Percentiles rank a stretch among this genome's conserved stretches.
These are phyloP conservation scores for Fabriciana adippe DNA, from an alignment of 2,888 invertebrate genomes.

Conservation along the genomic window DNA sequence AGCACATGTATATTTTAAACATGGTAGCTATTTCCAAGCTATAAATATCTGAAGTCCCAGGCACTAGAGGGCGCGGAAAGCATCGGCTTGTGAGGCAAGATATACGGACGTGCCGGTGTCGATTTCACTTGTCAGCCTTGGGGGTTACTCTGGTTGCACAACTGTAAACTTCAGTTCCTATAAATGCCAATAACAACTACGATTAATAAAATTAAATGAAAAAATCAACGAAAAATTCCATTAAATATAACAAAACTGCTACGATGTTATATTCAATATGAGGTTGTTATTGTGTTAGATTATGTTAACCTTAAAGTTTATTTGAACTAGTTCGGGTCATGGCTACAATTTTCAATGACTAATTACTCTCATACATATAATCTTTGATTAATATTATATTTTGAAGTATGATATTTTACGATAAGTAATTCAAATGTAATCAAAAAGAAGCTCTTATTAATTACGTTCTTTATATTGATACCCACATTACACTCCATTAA, in stretches of 20 bases:
- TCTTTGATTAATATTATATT: background rate
- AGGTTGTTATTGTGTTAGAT: background rate
- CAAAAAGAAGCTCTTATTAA: background rate
- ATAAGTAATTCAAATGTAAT: background rate
- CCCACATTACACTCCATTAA: background rate
- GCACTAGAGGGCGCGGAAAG: conserved; percentile 48
- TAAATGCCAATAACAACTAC: conserved; percentile 21
- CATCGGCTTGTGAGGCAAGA: conserved; percentile 54
- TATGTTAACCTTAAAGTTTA: conserved; percentile 3
- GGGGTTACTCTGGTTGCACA: conserved; percentile 56
- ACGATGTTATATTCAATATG: background rate
- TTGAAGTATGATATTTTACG: background rate
- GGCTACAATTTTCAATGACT: conserved; percentile 3
- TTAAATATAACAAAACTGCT: background rate
- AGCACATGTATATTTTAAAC: no score
- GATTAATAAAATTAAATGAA: conserved; percentile 32
- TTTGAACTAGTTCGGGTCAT: background rate
- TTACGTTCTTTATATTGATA: background rate
- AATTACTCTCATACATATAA: background rate
- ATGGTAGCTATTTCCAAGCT: background rate
- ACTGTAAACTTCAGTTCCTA: conserved; percentile 39
- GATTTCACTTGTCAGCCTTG: conserved; percentile 68
- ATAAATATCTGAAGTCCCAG: conserved; percentile 35
- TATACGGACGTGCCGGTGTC: conserved; percentile 61
- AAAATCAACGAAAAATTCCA: background rate